A percentile compares a stretch with the other conserved stretches of the same genome.
phyloP scores from a whole-genome alignment of 2,797 vertebrate genomes.

The Artibeus jamaicensis region DNA sequence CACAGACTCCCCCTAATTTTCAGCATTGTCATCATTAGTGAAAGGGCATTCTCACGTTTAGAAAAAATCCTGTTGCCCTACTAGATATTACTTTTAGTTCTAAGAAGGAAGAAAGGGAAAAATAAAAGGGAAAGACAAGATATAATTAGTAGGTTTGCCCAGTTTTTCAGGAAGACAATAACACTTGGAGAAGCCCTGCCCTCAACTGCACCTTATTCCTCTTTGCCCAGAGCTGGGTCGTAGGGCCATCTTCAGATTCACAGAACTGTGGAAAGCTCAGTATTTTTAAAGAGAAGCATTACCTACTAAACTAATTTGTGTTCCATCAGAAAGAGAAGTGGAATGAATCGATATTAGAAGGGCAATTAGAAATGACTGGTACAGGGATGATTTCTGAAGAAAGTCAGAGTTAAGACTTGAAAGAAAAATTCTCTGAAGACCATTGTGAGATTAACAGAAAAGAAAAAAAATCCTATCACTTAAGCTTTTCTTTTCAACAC shows the following conservation, averaged over 20 bases:
- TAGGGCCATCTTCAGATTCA: background rate
- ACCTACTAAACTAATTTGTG: background rate
- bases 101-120: background rate
- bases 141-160: background rate
- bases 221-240: background rate
- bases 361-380: background rate
- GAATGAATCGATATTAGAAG: background rate
- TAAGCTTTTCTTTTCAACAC: background rate
- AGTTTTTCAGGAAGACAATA: background rate
- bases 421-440: background rate
- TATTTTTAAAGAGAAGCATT: constrained; percentile 1
- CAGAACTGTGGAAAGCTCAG: background rate
- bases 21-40: background rate
- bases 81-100: background rate
- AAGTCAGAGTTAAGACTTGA: constrained; percentile 6
- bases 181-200: background rate
- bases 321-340: background rate
- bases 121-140: background rate
- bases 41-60: background rate
- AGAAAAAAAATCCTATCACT: background rate
- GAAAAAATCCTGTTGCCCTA: background rate
- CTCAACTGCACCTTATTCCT: background rate
- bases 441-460: background rate
- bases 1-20: background rate
- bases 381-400: constrained; percentile 9